Percentiles rank a stretch among this genome's conserved stretches.
phyloP scores from a whole-genome alignment of 2,797 vertebrate species.

The Enoplosus armatus region DNA sequence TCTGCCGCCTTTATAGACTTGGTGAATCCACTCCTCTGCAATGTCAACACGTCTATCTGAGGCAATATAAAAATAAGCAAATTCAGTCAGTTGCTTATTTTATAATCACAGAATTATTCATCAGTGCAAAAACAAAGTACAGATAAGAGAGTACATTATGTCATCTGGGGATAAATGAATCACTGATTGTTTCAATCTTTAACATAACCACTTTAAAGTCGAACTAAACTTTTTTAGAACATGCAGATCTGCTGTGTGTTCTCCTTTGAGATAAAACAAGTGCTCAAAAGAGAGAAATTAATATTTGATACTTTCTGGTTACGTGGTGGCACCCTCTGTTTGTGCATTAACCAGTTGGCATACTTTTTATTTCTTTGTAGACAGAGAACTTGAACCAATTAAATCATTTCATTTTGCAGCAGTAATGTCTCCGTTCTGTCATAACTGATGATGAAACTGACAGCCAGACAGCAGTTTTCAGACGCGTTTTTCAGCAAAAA shows the following conservation, averaged over 20 bases:
- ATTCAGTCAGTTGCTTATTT: constrained; percentile 40
- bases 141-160: constrained; percentile 9
- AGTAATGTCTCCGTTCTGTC: not conserved
- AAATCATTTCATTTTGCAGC: not conserved
- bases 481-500: not conserved
- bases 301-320: constrained; percentile 5
- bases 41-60: constrained; percentile 9
- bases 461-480: no score
- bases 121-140: constrained; percentile 20
- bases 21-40: constrained; percentile 22
- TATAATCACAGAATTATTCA: constrained; percentile 48
- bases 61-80: constrained; percentile 17
- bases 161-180: constrained; percentile 35
- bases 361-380: not conserved
- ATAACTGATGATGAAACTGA: not conserved
- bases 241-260: constrained; percentile 6
- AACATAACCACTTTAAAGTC: constrained; percentile 15
- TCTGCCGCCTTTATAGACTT: constrained; percentile 12
- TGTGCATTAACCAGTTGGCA: not conserved
- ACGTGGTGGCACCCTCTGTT: not conserved
- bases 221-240: constrained; percentile 2
- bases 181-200: constrained; percentile 30
- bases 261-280: constrained; percentile 16
- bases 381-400: not conserved
- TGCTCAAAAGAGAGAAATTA: not conserved